A percentile compares a stretch with the other conserved stretches of the same genome.
Evolutionary conservation across 2,797 vertebrate species (phyloP).

Genomic region (Acridotheres tristis): DNA sequence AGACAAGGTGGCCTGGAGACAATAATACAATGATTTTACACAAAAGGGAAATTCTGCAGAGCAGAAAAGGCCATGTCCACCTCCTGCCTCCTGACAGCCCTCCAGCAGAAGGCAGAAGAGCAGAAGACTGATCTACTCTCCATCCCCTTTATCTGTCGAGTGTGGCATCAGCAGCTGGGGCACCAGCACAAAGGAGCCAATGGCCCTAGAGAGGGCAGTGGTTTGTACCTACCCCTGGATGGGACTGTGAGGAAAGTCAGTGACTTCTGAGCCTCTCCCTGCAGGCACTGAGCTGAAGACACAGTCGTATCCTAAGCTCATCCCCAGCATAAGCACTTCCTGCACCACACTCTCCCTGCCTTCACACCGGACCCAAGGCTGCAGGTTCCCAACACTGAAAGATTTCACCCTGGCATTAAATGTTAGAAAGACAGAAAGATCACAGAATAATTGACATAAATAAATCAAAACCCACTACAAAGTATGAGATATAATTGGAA

Average conservation of each 20-base stretch:
- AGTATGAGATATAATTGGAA: not conserved
- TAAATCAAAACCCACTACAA: not conserved
- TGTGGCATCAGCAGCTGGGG: not conserved
- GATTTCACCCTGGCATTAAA: not conserved
- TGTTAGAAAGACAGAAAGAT: not conserved
- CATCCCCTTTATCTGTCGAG: rapidly evolving
- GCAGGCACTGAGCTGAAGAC: not conserved
- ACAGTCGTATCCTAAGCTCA: not conserved
- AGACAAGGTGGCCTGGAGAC: not conserved
- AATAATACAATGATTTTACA: not conserved
- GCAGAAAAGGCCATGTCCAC: not conserved
- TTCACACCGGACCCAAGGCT: not conserved
- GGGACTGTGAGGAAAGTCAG: not conserved
- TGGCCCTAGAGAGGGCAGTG: not conserved
- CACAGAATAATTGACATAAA: not conserved
- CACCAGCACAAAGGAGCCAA: not conserved
- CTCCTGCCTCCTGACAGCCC: not conserved
- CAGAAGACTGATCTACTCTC: not conserved
- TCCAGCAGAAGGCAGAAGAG: not conserved
- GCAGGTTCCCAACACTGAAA: not conserved
- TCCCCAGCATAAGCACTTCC: not conserved
- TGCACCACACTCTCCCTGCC: not conserved
- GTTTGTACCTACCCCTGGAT: not conserved
- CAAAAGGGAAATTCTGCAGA: not conserved
- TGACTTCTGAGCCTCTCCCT: not conserved